Conservation (phyloP, 2,797 vertebrate genomes). For the Gymnopithys bicolor region DNA sequence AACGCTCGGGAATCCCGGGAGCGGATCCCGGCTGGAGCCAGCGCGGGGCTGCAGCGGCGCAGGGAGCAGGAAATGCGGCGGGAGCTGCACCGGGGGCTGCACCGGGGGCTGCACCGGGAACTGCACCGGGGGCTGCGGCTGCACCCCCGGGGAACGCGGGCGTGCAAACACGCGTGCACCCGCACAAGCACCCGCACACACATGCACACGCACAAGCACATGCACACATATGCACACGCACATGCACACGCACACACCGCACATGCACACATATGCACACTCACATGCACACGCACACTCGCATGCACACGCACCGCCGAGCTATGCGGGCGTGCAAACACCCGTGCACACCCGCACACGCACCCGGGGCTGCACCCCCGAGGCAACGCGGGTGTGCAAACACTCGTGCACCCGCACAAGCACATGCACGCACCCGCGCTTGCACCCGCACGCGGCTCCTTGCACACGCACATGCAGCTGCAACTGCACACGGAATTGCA, state of each 20-base stretch:
- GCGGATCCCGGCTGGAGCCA: neutral
- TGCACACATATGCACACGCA: too few relatives aligned
- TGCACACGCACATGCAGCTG: too few relatives aligned
- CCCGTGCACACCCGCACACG: too few relatives aligned
- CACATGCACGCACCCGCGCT: too few relatives aligned
- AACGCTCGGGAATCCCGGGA: neutral
- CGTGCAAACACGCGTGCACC: neutral
- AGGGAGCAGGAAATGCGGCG: neutral
- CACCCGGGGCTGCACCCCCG: too few relatives aligned
- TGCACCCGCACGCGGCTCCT: too few relatives aligned
- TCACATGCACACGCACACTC: too few relatives aligned
- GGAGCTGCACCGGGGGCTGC: neutral
- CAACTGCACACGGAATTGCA: neutral
- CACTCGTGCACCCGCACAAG: too few relatives aligned
- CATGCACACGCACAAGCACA: too few relatives aligned
- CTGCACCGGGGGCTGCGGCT: neutral
- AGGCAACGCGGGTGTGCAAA: too few relatives aligned
- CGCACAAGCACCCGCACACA: neutral
- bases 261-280: neutral
- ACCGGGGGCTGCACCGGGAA: neutral
- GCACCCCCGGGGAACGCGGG: neutral
- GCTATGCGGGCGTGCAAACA: too few relatives aligned
- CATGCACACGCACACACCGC: neutral
- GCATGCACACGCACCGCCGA: too few relatives aligned
- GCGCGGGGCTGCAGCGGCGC: neutral